Percentiles rank a stretch among this genome's conserved stretches.
Evolutionary conservation across 2,888 invertebrate species (phyloP).

Genomic region (Elysia crispata): DNA sequence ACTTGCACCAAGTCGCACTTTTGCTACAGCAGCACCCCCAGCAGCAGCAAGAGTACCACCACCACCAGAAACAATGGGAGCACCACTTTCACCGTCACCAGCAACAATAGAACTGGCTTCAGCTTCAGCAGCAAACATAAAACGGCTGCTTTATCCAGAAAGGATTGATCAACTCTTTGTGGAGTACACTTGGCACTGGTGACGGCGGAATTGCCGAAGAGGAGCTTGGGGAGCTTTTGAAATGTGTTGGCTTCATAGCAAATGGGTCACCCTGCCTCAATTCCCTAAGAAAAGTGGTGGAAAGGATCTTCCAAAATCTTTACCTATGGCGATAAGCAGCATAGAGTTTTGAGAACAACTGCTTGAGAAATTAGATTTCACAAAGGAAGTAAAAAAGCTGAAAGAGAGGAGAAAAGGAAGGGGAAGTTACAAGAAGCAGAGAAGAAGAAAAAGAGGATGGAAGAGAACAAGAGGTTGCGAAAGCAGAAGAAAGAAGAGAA

Average conservation of each 20-base stretch:
- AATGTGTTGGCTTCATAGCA: slow-evolving; percentile 6
- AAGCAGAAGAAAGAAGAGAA: slow-evolving; percentile 22
- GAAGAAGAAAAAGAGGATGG: slow-evolving; percentile 17
- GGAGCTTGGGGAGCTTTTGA: slow-evolving; percentile 18
- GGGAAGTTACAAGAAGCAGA: slow-evolving; percentile 13
- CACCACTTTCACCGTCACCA: not conserved
- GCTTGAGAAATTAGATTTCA: not conserved
- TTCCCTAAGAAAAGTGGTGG: slow-evolving; percentile 20
- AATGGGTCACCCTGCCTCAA: not conserved
- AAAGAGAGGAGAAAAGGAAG: slow-evolving; percentile 16
- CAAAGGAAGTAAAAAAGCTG: slow-evolving; percentile 6
- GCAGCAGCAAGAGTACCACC: slow-evolving; percentile 9
- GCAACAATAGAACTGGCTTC: not conserved
- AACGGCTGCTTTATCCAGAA: slow-evolving; percentile 20
- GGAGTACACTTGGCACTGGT: slow-evolving; percentile 22
- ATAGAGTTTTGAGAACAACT: slow-evolving; percentile 9
- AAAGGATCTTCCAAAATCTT: slow-evolving; percentile 10
- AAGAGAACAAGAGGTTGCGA: slow-evolving; percentile 9
- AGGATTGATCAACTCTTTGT: slow-evolving; percentile 10
- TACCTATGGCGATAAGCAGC: slow-evolving; percentile 14
- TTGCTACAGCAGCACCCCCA: slow-evolving; percentile 10
- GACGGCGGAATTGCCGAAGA: slow-evolving; percentile 23
- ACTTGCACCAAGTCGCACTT: slow-evolving; percentile 27
- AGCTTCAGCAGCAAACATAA: slow-evolving; percentile 1
- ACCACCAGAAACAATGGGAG: not conserved